These are phyloP conservation scores for Dicentrarchus labrax DNA, from an alignment of 2,113 vertebrate genomes.

Conservation along the genomic window DNA sequence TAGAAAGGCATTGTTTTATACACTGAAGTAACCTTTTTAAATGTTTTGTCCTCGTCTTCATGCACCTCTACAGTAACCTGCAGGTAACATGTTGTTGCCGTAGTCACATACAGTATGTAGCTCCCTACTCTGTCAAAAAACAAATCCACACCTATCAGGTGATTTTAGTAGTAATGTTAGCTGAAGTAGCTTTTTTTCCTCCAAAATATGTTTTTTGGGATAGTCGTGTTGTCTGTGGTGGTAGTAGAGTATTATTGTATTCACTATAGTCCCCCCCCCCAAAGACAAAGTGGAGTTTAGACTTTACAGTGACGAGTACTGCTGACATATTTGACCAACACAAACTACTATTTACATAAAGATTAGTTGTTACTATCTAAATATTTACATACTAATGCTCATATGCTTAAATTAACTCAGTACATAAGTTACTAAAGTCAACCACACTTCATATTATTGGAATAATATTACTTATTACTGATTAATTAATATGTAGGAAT, in stretches of 20 bases:
- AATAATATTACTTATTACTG: no score
- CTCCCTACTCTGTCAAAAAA: background rate
- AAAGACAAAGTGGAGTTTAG: background rate
- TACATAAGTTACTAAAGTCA: no score
- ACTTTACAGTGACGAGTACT: no score
- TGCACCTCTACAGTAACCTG: slow-evolving; percentile 51
- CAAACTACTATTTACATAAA: no score
- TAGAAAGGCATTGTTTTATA: background rate
- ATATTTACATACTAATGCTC: no score
- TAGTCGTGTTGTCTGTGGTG: background rate
- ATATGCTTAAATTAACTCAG: no score
- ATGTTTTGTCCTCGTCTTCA: slow-evolving; percentile 23
- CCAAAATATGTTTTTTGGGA: background rate
- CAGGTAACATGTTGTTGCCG: slow-evolving; percentile 59
- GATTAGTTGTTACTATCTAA: no score
- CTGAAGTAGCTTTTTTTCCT: background rate
- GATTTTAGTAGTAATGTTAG: background rate
- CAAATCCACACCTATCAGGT: background rate
- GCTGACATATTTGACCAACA: no score
- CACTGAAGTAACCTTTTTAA: background rate
- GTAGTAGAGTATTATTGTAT: background rate
- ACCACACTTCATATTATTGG: no score
- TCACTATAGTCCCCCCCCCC: no score
- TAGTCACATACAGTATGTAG: background rate
- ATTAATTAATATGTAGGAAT: no score